phyloP scores from a whole-genome alignment of 2,888 invertebrate species.

The Nemapogon koenigi region DNA sequence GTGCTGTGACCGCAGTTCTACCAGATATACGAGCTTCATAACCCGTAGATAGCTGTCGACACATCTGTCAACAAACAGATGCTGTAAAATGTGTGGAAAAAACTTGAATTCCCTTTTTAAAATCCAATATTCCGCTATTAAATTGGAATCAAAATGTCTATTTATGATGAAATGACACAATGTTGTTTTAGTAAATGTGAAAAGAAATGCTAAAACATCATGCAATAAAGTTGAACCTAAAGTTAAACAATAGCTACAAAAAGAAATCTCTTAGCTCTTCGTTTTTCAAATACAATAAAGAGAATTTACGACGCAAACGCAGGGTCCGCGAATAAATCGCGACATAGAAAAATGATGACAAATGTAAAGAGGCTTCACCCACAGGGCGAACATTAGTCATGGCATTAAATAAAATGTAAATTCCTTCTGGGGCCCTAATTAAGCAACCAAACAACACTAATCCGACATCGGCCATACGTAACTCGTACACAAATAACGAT shows the following conservation, averaged over 20 bases:
- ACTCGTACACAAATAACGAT: conserved; percentile 11
- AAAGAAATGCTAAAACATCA: too few species aligned
- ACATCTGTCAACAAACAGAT: conserved; percentile 35
- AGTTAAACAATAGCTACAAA: too few species aligned
- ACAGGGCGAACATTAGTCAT: conserved; percentile 41
- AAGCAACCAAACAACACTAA: conserved; percentile 38
- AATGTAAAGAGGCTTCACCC: conserved; percentile 38
- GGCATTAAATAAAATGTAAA: conserved; percentile 51
- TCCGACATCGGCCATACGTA: conserved; percentile 28
- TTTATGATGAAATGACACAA: too few species aligned
- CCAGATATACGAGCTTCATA: conserved; percentile 25
- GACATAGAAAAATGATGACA: conserved; percentile 65
- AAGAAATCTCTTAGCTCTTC: too few species aligned
- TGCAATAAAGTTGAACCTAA: too few species aligned
- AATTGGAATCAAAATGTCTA: too few species aligned
- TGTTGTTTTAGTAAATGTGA: too few species aligned
- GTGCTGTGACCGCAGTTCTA: conserved; percentile 42
- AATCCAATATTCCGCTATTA: too few species aligned
- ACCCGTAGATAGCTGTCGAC: conserved; percentile 26
- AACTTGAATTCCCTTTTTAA: too few species aligned
- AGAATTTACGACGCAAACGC: too few species aligned
- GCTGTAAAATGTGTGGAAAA: too few species aligned
- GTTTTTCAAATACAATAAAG: too few species aligned
- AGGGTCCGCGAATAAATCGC: conserved; percentile 49
- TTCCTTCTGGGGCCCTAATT: conserved; percentile 38